Conservation (phyloP, 1,140 invertebrate species). For the Drosophila mayri region DNA sequence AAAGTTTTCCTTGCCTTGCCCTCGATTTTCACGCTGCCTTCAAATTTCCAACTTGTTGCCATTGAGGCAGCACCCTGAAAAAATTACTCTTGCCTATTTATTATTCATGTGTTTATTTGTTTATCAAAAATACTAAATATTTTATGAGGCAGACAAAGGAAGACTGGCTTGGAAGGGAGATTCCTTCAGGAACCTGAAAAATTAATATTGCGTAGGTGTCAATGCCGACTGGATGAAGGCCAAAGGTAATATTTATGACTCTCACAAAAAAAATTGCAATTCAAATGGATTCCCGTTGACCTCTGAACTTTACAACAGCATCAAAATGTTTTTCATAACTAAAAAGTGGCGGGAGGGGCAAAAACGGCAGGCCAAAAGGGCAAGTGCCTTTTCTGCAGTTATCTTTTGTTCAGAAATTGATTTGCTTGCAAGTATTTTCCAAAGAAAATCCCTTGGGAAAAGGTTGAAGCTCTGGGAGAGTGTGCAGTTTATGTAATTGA, state of each 20-base stretch:
- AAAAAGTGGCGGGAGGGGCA: neutral
- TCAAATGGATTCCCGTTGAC: slow-evolving; percentile 21
- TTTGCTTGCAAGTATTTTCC: slow-evolving; percentile 11
- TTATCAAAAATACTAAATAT: slow-evolving; percentile 36
- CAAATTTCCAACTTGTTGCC: slow-evolving; percentile 18
- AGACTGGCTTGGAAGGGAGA: neutral
- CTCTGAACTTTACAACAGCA: slow-evolving; percentile 25
- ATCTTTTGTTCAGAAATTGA: slow-evolving; percentile 21
- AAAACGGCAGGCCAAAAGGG: slow-evolving; percentile 10
- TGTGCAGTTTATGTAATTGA: neutral
- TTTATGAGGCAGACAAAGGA: neutral
- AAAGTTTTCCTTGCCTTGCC: slow-evolving; percentile 19
- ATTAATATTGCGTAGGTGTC: slow-evolving; percentile 27
- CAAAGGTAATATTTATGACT: slow-evolving; percentile 20
- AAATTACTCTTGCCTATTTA: slow-evolving; percentile 8
- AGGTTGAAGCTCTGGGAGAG: neutral
- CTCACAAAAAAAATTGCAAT: slow-evolving; percentile 21
- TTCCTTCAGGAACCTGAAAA: slow-evolving; percentile 6
- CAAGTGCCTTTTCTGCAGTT: slow-evolving; percentile 7
- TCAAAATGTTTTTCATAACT: slow-evolving; percentile 36
- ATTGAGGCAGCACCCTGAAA: neutral
- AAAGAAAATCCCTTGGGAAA: neutral
- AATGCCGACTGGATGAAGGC: slow-evolving; percentile 1
- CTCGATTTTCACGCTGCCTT: neutral
- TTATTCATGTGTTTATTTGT: slow-evolving; percentile 27